Percentiles rank a stretch among this genome's conserved stretches.
Conservation (phyloP, 2,113 vertebrate species). For the Neolamprologus devosi region DNA sequence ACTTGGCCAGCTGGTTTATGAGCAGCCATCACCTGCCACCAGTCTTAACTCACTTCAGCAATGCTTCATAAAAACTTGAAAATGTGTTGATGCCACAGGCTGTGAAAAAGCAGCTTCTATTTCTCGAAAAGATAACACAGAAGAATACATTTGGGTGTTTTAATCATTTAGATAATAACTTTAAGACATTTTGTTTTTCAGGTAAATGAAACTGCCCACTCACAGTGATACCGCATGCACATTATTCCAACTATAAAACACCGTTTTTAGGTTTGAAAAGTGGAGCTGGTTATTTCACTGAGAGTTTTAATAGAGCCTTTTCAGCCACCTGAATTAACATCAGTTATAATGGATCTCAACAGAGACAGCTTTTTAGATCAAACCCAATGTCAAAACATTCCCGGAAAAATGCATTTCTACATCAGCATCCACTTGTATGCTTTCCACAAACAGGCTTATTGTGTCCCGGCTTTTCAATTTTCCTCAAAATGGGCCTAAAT, state of each 20-base stretch:
- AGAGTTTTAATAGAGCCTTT: background rate
- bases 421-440: background rate
- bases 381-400: background rate
- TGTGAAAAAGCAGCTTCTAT: background rate
- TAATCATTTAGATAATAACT: background rate
- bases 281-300: background rate
- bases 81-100: background rate
- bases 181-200: background rate
- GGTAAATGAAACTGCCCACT: background rate
- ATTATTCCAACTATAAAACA: background rate
- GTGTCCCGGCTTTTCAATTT: background rate
- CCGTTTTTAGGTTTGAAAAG: background rate
- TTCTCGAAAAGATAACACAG: background rate
- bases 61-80: background rate
- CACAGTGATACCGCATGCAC: background rate
- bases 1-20: background rate
- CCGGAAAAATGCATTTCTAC: background rate
- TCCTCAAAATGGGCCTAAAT: background rate
- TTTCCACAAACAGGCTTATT: background rate
- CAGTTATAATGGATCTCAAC: background rate
- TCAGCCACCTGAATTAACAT: background rate
- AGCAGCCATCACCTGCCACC: background rate
- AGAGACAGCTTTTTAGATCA: background rate
- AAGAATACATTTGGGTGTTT: background rate
- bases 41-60: background rate